Evolutionary conservation across 2,888 invertebrate species (phyloP), one percentile per base, ranked within the genome.

Genomic region (Ischnura elegans): DNA sequence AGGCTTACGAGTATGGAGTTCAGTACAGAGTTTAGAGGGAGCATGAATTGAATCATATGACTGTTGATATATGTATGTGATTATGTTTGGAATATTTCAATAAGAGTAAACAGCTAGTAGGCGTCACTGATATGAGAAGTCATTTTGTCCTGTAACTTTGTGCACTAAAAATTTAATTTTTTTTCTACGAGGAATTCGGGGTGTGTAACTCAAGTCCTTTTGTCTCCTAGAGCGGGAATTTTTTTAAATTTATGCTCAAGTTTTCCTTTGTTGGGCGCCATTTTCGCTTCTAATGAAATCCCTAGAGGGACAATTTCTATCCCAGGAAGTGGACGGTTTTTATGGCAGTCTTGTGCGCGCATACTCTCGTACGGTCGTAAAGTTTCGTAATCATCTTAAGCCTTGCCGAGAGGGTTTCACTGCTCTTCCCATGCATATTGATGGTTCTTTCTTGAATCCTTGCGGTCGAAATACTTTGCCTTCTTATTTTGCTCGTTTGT

Each of bases 401-500:
- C 16, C 76, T 36, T 76, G 76, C 36, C 36, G 16, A 36, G 36
- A 36, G 36, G 36, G 76, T 76, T 76, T 36, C 76, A 76, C 76
- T 76, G 29, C 76, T 25, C 10, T 76, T 76, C 76, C 76, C 36
- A 76, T 76, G 76, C 76, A 76, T 76, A 76, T 36, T 76, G 76
- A 76, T 76, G 36, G 36, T 36, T 36, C 76, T 36, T 5, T 76
- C 76, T 76, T 36, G 36, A 36, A 76, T 36, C 76, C 36, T 16
- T 13, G 10, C 13, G 76, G 2, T 16, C 76, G 29, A 76, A 6
- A 76, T 76, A 21, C 4, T 19, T 25, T 76, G 2, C 16, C 6
- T 36, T 76, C 36, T 51, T 36, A 21, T 76, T 76, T 16, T 36
- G 5, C 10, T 0, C 76, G 76, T n/a, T 36, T 29, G 25, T 36